These are phyloP conservation scores for Drosophila nebulosa DNA, from an alignment of 1,140 invertebrate species.

Conservation along the genomic window DNA sequence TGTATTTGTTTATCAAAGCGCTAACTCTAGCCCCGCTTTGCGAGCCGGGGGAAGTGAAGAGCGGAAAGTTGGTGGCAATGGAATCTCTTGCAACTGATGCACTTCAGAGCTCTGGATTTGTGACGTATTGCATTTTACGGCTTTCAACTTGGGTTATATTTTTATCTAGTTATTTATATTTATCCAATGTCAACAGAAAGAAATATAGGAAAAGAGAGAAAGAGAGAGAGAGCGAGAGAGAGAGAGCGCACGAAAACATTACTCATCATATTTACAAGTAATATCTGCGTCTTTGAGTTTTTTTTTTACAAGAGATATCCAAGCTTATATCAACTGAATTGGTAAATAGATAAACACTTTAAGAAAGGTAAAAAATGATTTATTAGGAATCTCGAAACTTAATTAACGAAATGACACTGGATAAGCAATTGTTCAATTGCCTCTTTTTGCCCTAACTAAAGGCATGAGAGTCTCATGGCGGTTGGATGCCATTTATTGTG, in stretches of 20 bases:
- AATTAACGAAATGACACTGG: no score
- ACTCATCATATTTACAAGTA: background rate
- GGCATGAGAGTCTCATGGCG: no score
- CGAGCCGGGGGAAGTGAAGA: no score
- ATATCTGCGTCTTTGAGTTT: background rate
- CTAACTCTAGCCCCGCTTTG: slow-evolving; percentile 36
- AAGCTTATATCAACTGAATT: no score
- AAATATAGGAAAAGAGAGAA: background rate
- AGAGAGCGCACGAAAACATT: background rate
- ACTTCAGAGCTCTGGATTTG: slow-evolving; percentile 44
- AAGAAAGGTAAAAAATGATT: no score
- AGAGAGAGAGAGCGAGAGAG: background rate
- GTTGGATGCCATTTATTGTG: no score
- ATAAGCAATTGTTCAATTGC: no score
- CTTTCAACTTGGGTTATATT: slow-evolving; percentile 28
- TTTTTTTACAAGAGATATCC: no score
- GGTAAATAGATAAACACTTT: no score
- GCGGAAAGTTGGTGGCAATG: no score
- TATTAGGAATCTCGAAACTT: no score
- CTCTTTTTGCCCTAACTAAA: no score
- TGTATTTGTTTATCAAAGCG: slow-evolving; percentile 75
- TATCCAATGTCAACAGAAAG: slow-evolving; percentile 39
- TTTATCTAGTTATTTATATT: slow-evolving; percentile 11
- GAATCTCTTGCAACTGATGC: slow-evolving; percentile 32
- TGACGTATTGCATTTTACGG: slow-evolving; percentile 57